phyloP scores from a whole-genome alignment of 2,888 invertebrate species.

The Polydrusus pterygomalis region DNA sequence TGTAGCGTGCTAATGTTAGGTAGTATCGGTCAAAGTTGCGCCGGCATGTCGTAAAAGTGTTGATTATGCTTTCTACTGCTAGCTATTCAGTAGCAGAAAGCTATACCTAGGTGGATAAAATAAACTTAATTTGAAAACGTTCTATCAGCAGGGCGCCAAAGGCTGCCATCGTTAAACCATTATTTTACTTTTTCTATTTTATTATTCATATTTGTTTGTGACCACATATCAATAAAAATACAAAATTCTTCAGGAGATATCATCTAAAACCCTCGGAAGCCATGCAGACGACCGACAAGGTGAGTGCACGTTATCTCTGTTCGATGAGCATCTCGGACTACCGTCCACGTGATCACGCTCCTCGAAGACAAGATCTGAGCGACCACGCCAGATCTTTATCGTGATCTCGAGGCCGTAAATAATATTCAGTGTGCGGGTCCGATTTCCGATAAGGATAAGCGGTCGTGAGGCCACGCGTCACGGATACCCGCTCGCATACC shows the following conservation, averaged over 20 bases:
- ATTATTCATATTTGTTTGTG: not conserved
- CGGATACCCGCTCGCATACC: slow-evolving; percentile 22
- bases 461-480: slow-evolving; percentile 54
- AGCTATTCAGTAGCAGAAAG: too few species aligned
- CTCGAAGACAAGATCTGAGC: slow-evolving; percentile 46
- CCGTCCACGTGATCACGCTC: slow-evolving; percentile 55
- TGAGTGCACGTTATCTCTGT: slow-evolving; percentile 45
- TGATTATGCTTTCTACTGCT: too few species aligned
- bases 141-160: too few species aligned
- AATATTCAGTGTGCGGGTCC: slow-evolving; percentile 47
- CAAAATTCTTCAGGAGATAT: slow-evolving; percentile 25
- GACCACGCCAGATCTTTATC: slow-evolving; percentile 54
- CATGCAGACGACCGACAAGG: slow-evolving; percentile 39
- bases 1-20: too few species aligned
- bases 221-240: not conserved
- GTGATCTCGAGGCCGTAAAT: slow-evolving; percentile 48
- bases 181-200: not conserved
- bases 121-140: too few species aligned
- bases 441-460: slow-evolving; percentile 39
- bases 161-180: too few species aligned
- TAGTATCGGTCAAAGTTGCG: too few species aligned
- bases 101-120: too few species aligned
- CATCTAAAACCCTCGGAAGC: slow-evolving; percentile 44
- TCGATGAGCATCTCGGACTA: slow-evolving; percentile 55
- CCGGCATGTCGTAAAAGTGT: too few species aligned